Base-by-base conservation (phyloP, 2,888 invertebrate species). In the Cremastinae sp. region DNA sequence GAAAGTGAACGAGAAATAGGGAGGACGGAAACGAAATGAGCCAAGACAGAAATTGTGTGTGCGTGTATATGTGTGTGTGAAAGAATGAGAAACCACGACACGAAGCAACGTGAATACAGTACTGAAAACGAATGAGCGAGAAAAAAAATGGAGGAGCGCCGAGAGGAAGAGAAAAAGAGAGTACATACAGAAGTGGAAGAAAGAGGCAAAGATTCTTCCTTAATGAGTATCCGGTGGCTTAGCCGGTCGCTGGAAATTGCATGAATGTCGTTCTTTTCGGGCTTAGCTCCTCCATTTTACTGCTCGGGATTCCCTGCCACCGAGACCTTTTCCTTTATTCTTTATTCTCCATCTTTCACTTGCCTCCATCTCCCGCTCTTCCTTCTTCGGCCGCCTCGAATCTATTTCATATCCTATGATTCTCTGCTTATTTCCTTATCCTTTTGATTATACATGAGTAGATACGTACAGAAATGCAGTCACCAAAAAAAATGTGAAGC, bases 251-350 rank as follows among this genome's bases (percentile, higher is more conserved):
- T 77, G 85, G 86, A 85, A 85, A 86, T 86, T 85, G 82, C 80
- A 80, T 78, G 83, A 86, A 85, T 85, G 85, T 85, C 79, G 75
- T 78, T 80, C 78, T 78, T 79, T 79, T 81, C 79, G 79, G 72
- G 51, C 79, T 58, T 69, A 75, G 73, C 71, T 68, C 77, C 62
- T 61, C 73, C 73, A 64, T 58, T 74, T 73, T 69, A 53, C 76
- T 66, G 58, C 75, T 65, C 59, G 70, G 70, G 70, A 75, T 72
- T 64, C 28, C 28, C 59, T 51, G 37, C 72, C 64, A 55, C 53
- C 49, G 56, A 18, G 28, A 18, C 62, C 76, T 55, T n/a, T n/a
- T 64, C 45, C 72, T 72, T 72, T 75, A 64, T 75, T 56, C 47
- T 59, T 35, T 16, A 22, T 71, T 55, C 75, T 62, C 62, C 41